phyloP scores from a whole-genome alignment of 1,140 invertebrate species.

The Ephestia elutella region DNA sequence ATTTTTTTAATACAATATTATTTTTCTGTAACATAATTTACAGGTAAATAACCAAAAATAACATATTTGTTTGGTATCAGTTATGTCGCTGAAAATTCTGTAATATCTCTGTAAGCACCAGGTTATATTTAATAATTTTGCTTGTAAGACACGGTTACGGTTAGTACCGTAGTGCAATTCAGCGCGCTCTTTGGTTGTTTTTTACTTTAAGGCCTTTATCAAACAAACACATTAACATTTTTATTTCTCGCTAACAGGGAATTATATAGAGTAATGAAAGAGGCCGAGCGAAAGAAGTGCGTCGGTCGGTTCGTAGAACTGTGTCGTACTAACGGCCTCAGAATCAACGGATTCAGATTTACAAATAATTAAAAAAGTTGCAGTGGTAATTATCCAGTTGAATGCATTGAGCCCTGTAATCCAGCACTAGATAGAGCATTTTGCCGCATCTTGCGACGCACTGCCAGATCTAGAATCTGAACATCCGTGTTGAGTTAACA shows the following conservation, averaged over 20 bases:
- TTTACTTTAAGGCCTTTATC: neutral
- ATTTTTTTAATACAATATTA: too few relatives aligned
- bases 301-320: slow-evolving; percentile 60
- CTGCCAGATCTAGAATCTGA: neutral
- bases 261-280: slow-evolving; percentile 58
- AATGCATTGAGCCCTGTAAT: slow-evolving; percentile 23
- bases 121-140: too few relatives aligned
- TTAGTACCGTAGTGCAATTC: neutral
- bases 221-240: slow-evolving; percentile 28
- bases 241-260: slow-evolving; percentile 60
- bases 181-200: slow-evolving; percentile 3
- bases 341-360: slow-evolving; percentile 46
- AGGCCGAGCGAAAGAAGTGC: slow-evolving; percentile 60
- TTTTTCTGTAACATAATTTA: too few relatives aligned
- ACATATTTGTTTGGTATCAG: too few relatives aligned
- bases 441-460: slow-evolving; percentile 30
- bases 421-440: slow-evolving; percentile 44
- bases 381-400: slow-evolving; percentile 46
- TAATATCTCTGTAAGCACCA: too few relatives aligned
- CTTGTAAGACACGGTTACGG: too few relatives aligned
- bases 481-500: neutral
- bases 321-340: slow-evolving; percentile 46
- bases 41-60: too few relatives aligned
- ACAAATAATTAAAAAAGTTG: slow-evolving; percentile 46
- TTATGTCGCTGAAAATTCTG: too few relatives aligned